A percentile compares a stretch with the other conserved stretches of the same genome.
Conservation (phyloP, 1,140 invertebrate species). For the Phymastichus coffea region DNA sequence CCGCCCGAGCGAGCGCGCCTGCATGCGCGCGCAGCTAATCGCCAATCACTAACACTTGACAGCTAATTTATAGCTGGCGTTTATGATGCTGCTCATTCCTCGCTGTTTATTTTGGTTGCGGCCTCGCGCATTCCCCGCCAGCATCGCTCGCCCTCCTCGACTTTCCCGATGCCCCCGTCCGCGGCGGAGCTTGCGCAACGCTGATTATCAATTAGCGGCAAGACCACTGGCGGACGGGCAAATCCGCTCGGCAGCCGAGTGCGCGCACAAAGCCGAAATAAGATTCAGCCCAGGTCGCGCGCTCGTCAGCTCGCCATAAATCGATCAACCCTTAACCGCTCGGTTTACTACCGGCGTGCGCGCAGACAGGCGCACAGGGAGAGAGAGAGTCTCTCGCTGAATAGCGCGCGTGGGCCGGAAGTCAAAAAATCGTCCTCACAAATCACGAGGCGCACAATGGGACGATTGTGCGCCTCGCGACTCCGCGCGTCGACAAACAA, state of each 20-base stretch:
- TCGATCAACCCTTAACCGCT: conserved; percentile 41
- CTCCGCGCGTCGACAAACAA: conserved; percentile 39
- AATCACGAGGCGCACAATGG: conserved; percentile 54
- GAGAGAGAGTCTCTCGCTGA: too few species aligned
- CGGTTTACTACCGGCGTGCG: conserved; percentile 15
- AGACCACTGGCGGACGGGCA: too few species aligned
- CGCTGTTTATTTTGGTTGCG: neutral
- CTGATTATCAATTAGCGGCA: too few species aligned
- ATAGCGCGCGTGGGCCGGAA: conserved; percentile 40
- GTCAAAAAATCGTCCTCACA: conserved; percentile 56
- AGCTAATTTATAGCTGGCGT: conserved; percentile 11
- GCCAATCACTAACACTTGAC: conserved; percentile 12
- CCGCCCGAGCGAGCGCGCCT: neutral
- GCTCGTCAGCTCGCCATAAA: conserved; percentile 31
- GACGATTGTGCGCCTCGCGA: conserved; percentile 50
- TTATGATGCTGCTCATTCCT: neutral
- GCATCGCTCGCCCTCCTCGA: too few species aligned
- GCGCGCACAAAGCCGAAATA: too few species aligned
- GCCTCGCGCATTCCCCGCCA: too few species aligned
- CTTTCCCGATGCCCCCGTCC: too few species aligned
- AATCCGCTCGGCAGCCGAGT: too few species aligned
- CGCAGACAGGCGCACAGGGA: conserved; percentile 12
- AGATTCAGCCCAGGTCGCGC: conserved; percentile 32
- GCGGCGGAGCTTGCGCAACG: too few species aligned
- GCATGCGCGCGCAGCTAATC: too few species aligned